phyloP scores from a whole-genome alignment of 2,888 invertebrate species.

The Pterostichus niger region DNA sequence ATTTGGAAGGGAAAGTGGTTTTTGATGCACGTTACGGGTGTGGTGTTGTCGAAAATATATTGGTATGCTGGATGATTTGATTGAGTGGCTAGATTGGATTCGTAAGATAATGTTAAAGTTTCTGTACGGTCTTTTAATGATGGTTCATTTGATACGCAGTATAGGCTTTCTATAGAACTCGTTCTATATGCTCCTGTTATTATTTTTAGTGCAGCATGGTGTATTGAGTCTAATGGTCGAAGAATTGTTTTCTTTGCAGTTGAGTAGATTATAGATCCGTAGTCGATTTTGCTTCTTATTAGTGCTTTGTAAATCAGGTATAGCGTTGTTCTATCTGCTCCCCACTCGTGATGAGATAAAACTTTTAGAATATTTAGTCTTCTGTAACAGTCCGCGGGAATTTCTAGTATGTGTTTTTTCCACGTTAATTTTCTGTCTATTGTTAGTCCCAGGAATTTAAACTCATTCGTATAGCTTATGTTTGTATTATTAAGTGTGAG shows the following conservation, averaged over 20 bases:
- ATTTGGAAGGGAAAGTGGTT: no score
- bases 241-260: conserved; percentile 17
- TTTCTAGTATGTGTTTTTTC: no score
- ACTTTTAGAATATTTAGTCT: no score
- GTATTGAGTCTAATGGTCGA: conserved; percentile 6
- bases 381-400: background rate
- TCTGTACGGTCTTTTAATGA: background rate
- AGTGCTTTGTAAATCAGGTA: background rate
- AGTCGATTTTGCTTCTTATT: conserved; percentile 31
- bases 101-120: conserved; percentile 6
- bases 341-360: no score
- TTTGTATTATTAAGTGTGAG: no score
- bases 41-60: conserved; percentile 11
- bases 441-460: no score
- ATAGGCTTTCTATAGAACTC: conserved; percentile 36
- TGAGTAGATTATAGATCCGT: background rate
- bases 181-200: conserved; percentile 11
- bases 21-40: no score
- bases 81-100: background rate
- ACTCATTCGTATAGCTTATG: no score
- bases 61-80: background rate
- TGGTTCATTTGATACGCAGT: conserved; percentile 30
- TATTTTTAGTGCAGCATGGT: conserved; percentile 24
- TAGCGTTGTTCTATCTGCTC: conserved; percentile 10
- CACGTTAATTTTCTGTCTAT: no score